phyloP scores from a whole-genome alignment of 2,113 vertebrate species.

The Panthera leo region DNA sequence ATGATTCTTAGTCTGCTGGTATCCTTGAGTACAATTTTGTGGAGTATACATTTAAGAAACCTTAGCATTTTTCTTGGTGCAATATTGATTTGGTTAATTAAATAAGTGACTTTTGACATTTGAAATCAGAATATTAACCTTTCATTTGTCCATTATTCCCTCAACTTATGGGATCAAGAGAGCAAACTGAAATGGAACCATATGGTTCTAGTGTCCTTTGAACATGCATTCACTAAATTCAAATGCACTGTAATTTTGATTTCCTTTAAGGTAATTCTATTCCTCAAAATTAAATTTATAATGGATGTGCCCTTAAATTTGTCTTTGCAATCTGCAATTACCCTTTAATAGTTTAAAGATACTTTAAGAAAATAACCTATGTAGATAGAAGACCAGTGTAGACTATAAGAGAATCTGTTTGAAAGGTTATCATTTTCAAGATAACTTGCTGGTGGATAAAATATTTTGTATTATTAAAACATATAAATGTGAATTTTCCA shows the following conservation, averaged over 20 bases:
- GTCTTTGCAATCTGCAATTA: not conserved
- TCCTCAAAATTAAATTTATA: conserved; percentile 22
- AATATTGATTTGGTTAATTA: conserved; percentile 16
- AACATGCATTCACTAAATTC: not conserved
- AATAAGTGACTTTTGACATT: conserved; percentile 21
- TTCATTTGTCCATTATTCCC: not conserved
- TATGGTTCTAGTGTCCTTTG: not conserved
- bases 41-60: not conserved
- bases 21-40: not conserved
- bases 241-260: conserved; percentile 28
- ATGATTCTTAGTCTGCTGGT: not conserved
- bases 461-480: not conserved
- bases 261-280: conserved; percentile 42
- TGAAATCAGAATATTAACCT: not conserved
- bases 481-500: not conserved
- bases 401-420: not conserved
- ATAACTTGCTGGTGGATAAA: not conserved
- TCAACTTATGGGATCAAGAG: not conserved
- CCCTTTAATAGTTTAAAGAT: not conserved
- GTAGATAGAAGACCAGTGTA: not conserved
- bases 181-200: conserved; percentile 51
- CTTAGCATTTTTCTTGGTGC: not conserved
- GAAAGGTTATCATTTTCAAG: not conserved
- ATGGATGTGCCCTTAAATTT: not conserved
- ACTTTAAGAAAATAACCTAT: not conserved